Evolutionary conservation across 2,888 invertebrate genomes (phyloP).

Genomic region (Eilema griseolum): DNA sequence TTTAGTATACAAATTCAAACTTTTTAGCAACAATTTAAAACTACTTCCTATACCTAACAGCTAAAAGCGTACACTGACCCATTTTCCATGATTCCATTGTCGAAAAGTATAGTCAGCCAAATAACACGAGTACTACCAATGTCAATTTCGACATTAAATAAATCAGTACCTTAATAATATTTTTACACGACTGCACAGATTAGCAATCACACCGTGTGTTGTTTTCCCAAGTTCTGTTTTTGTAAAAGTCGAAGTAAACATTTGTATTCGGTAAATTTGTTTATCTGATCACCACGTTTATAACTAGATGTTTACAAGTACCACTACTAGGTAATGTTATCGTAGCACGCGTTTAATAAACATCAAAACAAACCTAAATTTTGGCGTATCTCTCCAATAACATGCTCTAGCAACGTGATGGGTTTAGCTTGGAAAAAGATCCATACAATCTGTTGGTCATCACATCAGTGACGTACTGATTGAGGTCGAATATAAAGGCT

Average conservation of each 20-base stretch:
- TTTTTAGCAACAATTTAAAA: neutral
- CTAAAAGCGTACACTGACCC: neutral
- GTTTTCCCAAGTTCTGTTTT: conserved; percentile 1
- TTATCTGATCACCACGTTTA: conserved; percentile 23
- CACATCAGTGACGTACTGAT: too few species aligned
- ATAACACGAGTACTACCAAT: neutral
- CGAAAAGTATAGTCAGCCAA: neutral
- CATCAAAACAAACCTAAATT: neutral
- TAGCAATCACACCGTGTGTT: neutral
- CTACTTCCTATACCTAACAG: neutral
- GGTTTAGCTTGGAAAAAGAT: too few species aligned
- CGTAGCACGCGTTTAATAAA: neutral
- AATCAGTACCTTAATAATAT: too few species aligned
- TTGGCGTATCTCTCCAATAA: neutral
- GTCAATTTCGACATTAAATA: neutral
- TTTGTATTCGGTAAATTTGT: conserved; percentile 23
- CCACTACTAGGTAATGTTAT: neutral
- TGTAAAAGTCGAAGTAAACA: neutral
- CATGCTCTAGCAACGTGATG: neutral
- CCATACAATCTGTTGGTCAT: too few species aligned
- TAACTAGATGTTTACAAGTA: conserved; percentile 22
- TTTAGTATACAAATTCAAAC: neutral
- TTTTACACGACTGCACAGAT: neutral
- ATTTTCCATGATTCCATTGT: neutral
- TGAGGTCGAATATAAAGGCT: too few species aligned